A percentile compares a stretch with the other conserved stretches of the same genome.
Evolutionary conservation across 2,797 vertebrate species (phyloP).

Genomic region (Myotis pilosus): DNA sequence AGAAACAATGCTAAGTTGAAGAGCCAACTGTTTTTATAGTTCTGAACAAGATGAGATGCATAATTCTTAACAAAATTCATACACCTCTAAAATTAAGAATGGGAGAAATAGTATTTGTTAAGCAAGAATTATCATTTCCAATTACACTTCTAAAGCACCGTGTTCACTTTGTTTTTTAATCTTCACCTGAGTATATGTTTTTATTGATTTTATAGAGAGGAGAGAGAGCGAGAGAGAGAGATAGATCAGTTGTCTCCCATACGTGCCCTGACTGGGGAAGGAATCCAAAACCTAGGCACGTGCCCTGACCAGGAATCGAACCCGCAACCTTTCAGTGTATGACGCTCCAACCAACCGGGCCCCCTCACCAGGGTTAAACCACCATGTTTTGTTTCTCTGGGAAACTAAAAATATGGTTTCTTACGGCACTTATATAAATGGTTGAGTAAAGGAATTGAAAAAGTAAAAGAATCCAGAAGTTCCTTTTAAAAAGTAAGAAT

Average conservation of each 20-base stretch:
- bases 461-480: not conserved
- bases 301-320: not conserved
- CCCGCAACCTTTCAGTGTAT: not conserved
- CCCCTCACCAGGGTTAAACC: not conserved
- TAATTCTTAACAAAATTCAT: constrained; percentile 11
- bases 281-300: too few relatives aligned
- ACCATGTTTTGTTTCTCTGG: not conserved
- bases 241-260: not conserved
- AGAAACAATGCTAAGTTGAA: constrained; percentile 34
- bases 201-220: not conserved
- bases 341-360: not conserved
- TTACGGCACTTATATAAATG: not conserved
- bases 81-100: constrained; percentile 28
- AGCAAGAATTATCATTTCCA: not conserved
- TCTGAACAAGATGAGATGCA: not conserved
- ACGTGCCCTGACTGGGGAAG: not conserved
- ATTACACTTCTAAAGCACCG: not conserved
- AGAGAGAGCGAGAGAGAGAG: not conserved
- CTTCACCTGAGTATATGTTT: not conserved
- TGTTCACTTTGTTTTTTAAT: not conserved
- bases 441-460: not conserved
- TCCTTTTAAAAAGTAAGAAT: constrained; percentile 1
- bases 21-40: not conserved
- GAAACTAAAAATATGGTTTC: not conserved
- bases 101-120: constrained; percentile 1